Evolutionary conservation across 2,888 invertebrate species (phyloP).

Genomic region (Colletes collaris): DNA sequence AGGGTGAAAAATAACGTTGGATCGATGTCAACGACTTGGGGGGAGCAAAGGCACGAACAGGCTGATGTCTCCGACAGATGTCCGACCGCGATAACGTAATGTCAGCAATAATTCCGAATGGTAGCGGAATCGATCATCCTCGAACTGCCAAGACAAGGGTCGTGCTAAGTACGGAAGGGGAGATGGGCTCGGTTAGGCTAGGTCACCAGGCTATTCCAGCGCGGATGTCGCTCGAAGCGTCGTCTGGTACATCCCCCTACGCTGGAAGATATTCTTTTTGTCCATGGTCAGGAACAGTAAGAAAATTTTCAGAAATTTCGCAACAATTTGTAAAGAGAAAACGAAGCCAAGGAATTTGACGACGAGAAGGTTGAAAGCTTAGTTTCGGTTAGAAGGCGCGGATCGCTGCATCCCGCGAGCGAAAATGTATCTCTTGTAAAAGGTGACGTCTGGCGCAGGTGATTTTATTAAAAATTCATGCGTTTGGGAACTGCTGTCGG

Average conservation of each 20-base stretch:
- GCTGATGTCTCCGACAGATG: conserved; percentile 53
- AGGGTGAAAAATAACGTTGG: not conserved
- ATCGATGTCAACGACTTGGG: conserved; percentile 21
- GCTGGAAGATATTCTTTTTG: conserved; percentile 30
- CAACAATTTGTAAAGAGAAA: conserved; percentile 19
- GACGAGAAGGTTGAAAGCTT: not conserved
- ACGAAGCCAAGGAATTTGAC: not conserved
- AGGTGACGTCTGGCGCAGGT: conserved; percentile 59
- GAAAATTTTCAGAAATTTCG: conserved; percentile 26
- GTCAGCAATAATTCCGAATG: conserved; percentile 67
- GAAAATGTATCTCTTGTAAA: conserved; percentile 14
- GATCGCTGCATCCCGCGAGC: conserved; percentile 6
- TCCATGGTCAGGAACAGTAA: not conserved
- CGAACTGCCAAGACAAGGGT: conserved; percentile 54
- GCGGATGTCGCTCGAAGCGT: conserved; percentile 46
- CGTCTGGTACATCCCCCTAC: conserved; percentile 38
- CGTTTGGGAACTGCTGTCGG: conserved; percentile 69
- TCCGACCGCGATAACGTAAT: conserved; percentile 67
- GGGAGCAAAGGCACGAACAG: not conserved
- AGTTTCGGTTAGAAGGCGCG: conserved; percentile 11
- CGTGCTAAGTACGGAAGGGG: conserved; percentile 25
- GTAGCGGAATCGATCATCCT: conserved; percentile 70
- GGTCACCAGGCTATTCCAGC: conserved; percentile 45
- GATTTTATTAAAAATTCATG: conserved; percentile 75
- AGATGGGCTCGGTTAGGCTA: conserved; percentile 29